A percentile compares a stretch with the other conserved stretches of the same genome.
These are phyloP conservation scores for Meloidogyne hapla DNA, from an alignment of 1,140 invertebrate genomes.

Conservation along the genomic window DNA sequence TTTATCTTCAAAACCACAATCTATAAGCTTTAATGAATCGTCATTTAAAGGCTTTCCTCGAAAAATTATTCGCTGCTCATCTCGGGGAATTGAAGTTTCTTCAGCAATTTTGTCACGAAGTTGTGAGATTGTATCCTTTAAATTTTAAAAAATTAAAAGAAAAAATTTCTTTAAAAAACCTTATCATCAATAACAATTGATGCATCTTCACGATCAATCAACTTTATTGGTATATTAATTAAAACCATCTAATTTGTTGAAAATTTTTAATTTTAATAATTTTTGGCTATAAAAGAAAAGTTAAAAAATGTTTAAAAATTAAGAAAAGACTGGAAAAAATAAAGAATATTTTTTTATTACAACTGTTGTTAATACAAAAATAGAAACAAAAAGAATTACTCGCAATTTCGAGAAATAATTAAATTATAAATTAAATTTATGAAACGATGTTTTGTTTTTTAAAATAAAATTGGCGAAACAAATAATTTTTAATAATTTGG, in stretches of 20 bases:
- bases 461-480: not conserved
- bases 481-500: not conserved
- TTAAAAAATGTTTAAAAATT: not conserved
- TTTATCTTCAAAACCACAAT: slow-evolving; percentile 23
- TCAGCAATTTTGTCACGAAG: slow-evolving; percentile 24
- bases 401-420: not conserved
- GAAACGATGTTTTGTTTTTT: not conserved
- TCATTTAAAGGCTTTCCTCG: slow-evolving; percentile 22
- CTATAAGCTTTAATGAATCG: slow-evolving; percentile 6
- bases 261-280: not conserved
- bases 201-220: slow-evolving; percentile 22
- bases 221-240: slow-evolving; percentile 24
- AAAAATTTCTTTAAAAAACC: slow-evolving; percentile 7
- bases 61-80: slow-evolving; percentile 28
- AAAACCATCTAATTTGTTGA: slow-evolving; percentile 17
- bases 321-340: not conserved
- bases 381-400: slow-evolving; percentile 1
- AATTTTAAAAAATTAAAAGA: slow-evolving; percentile 2
- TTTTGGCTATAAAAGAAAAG: not conserved
- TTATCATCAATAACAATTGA: slow-evolving; percentile 23
- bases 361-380: not conserved
- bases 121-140: slow-evolving; percentile 10
- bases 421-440: not conserved
- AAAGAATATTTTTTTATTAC: not conserved
- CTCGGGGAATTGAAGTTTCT: not conserved